A percentile compares a stretch with the other conserved stretches of the same genome.
These are phyloP conservation scores for Diabrotica virgifera DNA, from an alignment of 1,140 invertebrate genomes.

Conservation along the genomic window DNA sequence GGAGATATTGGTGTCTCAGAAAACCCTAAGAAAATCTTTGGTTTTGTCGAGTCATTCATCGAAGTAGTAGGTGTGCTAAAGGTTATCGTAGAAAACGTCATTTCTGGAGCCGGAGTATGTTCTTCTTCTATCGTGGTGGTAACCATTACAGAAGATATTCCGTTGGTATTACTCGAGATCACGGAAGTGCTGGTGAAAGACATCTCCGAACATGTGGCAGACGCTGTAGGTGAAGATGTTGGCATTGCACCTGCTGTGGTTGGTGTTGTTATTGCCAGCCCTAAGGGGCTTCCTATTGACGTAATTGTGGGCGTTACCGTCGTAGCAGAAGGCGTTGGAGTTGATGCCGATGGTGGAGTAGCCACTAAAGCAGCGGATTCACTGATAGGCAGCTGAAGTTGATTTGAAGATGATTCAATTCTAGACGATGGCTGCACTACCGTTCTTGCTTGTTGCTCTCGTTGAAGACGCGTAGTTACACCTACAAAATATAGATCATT, in stretches of 20 bases:
- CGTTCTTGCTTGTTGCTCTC: slow-evolving; percentile 71
- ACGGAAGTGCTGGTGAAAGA: slow-evolving; percentile 24
- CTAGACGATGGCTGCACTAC: slow-evolving; percentile 44
- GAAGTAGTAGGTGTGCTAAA: not conserved
- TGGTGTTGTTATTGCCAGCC: slow-evolving; percentile 38
- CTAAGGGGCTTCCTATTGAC: slow-evolving; percentile 40
- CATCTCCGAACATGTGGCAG: slow-evolving; percentile 18
- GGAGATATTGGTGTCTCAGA: not conserved
- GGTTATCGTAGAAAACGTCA: slow-evolving; percentile 7
- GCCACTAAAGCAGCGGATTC: slow-evolving; percentile 13
- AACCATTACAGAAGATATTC: not conserved
- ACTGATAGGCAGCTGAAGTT: slow-evolving; percentile 33
- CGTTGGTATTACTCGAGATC: slow-evolving; percentile 13
- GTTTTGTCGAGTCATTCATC: slow-evolving; percentile 4
- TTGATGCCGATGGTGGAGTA: slow-evolving; percentile 25
- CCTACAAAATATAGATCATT: slow-evolving; percentile 31
- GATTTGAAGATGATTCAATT: slow-evolving; percentile 41
- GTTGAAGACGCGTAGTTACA: slow-evolving; percentile 74
- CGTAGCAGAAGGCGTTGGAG: slow-evolving; percentile 39
- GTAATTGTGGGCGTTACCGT: slow-evolving; percentile 31
- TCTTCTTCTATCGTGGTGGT: slow-evolving; percentile 32
- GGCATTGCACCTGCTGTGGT: slow-evolving; percentile 31
- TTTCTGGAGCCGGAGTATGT: slow-evolving; percentile 21
- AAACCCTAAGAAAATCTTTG: slow-evolving; percentile 15
- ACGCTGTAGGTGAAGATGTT: slow-evolving; percentile 23